Conservation (phyloP, 2,797 vertebrate species). For the Peromyscus aztecus region DNA sequence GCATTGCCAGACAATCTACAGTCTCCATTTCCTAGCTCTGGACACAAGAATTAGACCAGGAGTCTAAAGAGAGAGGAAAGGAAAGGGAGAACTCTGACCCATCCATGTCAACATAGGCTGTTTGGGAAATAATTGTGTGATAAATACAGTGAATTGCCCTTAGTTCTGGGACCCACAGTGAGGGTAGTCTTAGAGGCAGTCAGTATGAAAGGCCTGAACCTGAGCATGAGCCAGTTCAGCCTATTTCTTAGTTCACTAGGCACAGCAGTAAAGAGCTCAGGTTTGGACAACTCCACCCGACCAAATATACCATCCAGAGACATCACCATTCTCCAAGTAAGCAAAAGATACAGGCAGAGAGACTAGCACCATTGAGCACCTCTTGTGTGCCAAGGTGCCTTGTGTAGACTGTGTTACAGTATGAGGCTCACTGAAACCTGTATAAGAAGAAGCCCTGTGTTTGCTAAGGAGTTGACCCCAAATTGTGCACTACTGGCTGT, state of each 20-base stretch:
- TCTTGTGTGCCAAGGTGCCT: not conserved
- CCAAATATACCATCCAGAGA: not conserved
- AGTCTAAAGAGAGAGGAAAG: not conserved
- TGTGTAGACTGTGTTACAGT: not conserved
- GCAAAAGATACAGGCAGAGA: not conserved
- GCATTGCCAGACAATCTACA: not conserved
- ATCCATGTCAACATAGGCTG: not conserved
- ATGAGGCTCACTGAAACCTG: not conserved
- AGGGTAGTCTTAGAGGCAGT: constrained; percentile 57
- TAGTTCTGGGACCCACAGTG: constrained; percentile 65
- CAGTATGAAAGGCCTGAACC: constrained; percentile 71
- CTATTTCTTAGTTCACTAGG: constrained; percentile 39
- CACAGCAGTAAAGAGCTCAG: not conserved
- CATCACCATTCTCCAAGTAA: not conserved
- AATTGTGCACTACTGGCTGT: not conserved
- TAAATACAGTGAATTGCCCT: constrained; percentile 68
- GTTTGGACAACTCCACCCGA: not conserved
- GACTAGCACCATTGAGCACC: not conserved
- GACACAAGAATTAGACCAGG: constrained; percentile 62
- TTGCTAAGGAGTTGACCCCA: not conserved
- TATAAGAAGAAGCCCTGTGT: not conserved
- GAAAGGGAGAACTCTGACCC: not conserved
- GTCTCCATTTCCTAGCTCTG: constrained; percentile 51
- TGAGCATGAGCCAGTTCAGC: constrained; percentile 42
- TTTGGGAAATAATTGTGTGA: constrained; percentile 70